A percentile compares a stretch with the other conserved stretches of the same genome.
Conservation (phyloP, 30 jellyfish, hydroid and myxozoan genomes). For the Aurelia sp. region DNA sequence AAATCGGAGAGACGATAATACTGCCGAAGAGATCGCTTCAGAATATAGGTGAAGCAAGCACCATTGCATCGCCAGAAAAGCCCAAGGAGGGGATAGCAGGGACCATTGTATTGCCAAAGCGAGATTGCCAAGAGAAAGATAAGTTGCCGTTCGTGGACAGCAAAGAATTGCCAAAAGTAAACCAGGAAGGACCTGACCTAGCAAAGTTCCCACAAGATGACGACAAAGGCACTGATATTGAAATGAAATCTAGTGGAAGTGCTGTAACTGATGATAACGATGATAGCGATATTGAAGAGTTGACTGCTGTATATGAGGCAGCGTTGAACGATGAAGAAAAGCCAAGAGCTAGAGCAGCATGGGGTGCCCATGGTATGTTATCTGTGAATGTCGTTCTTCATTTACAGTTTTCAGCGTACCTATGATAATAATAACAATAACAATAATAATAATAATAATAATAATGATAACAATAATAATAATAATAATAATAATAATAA, state of each 20-base stretch:
- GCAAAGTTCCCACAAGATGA: too few relatives aligned
- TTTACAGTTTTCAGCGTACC: too few relatives aligned
- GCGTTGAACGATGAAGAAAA: slow-evolving; percentile 20
- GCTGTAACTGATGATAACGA: slow-evolving; percentile 10
- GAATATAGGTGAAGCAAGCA: slow-evolving; percentile 33
- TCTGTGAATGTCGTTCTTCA: too few relatives aligned
- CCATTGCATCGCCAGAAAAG: slow-evolving; percentile 14
- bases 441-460: too few relatives aligned
- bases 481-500: too few relatives aligned
- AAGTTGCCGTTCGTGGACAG: not conserved
- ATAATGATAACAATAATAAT: too few relatives aligned
- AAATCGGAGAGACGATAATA: slow-evolving; percentile 73
- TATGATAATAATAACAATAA: too few relatives aligned
- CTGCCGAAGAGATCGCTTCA: slow-evolving; percentile 55
- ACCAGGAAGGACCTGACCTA: too few relatives aligned
- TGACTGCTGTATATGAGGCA: slow-evolving; percentile 37
- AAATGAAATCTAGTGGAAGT: too few relatives aligned
- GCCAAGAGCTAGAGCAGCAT: slow-evolving; percentile 74
- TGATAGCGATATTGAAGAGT: slow-evolving; percentile 69
- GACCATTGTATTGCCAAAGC: slow-evolving; percentile 17
- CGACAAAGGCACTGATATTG: too few relatives aligned
- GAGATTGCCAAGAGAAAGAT: not conserved
- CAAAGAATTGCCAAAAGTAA: too few relatives aligned
- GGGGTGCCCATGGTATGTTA: slow-evolving; percentile 61
- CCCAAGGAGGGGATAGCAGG: slow-evolving; percentile 9